Evolutionary conservation across 2,888 invertebrate species (phyloP), one percentile per base, ranked within the genome.

Genomic region (Ernsta delagoae): DNA sequence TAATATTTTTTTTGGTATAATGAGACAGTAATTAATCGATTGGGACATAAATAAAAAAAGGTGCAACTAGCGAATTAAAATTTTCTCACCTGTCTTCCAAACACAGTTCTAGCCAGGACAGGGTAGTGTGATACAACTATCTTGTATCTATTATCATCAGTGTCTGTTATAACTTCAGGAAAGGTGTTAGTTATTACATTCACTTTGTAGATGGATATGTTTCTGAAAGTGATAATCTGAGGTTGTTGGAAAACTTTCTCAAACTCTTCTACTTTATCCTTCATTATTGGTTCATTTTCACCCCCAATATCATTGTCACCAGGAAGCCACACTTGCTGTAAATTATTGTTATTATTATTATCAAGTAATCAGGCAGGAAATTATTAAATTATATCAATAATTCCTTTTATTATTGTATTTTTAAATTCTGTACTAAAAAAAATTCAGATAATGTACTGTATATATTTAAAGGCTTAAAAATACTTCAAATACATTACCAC

Each of bases 291-390:
- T 78, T 96, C 96, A 71, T 95, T 96, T 89, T 99, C 99, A 11
- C 99, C 99, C 6, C 99, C 99, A 70, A 99, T 98, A 83, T 99
- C 99, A 88, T 99, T 99, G 85, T 99, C 99, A 5, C 99, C 99
- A 24, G 99, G 98, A 72, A 99, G 87, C 94, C 97, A 98, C 65
- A 99, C 94, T 88, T 95, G 95, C 97, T 97, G 87, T 41, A 92
- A 89, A 48, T 54, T n/a, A 59, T 48, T 41, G n/a, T n/a, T n/a
- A n/a, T n/a, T n/a, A n/a, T n/a, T n/a, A n/a, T n/a, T n/a, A n/a
- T n/a, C n/a, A n/a, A n/a, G n/a, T n/a, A n/a, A n/a, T n/a, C n/a
- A n/a, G n/a, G n/a, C n/a, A n/a, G n/a, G n/a, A n/a, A n/a, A n/a
- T n/a, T n/a, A n/a, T n/a, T n/a, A n/a, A n/a, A n/a, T n/a, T n/a